A percentile compares a stretch with the other conserved stretches of the same genome.
Evolutionary conservation across 2,888 invertebrate species (phyloP).

Genomic region (Aquatica leii): DNA sequence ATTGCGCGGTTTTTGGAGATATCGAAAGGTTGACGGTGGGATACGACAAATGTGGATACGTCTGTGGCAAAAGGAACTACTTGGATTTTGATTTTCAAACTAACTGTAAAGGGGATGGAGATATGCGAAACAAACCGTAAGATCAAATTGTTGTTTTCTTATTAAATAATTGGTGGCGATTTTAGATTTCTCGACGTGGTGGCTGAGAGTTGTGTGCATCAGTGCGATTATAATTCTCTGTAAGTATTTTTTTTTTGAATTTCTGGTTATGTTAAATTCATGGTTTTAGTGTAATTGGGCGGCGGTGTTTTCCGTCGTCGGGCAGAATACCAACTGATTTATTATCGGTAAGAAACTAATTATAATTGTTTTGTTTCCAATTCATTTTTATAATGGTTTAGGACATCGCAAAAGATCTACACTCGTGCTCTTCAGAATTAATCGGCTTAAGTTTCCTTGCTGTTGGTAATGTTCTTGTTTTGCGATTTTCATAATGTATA

Average conservation of each 20-base stretch:
- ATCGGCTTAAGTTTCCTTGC: conserved; percentile 67
- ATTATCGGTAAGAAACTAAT: background rate
- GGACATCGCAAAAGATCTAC: conserved; percentile 69
- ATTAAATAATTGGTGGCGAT: background rate
- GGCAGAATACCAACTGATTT: background rate
- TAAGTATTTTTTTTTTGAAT: conserved; percentile 5
- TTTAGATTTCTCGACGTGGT: background rate
- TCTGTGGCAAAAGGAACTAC: conserved; percentile 66
- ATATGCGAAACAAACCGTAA: conserved; percentile 53
- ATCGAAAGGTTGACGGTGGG: conserved; percentile 68
- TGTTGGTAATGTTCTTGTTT: conserved; percentile 60
- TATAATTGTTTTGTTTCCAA: background rate
- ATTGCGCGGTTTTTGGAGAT: conserved; percentile 64
- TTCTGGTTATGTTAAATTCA: background rate
- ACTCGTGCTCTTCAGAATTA: conserved; percentile 67
- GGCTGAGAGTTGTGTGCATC: background rate
- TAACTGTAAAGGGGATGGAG: conserved; percentile 60
- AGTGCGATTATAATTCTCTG: background rate
- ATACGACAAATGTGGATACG: conserved; percentile 70
- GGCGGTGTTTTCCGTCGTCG: background rate
- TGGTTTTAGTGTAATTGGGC: conserved; percentile 3
- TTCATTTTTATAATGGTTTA: conserved; percentile 51
- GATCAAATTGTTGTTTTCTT: background rate
- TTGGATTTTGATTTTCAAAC: conserved; percentile 50
- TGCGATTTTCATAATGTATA: background rate